phyloP scores from a whole-genome alignment of 1,140 invertebrate species.

The Drosophila eugracilis region DNA sequence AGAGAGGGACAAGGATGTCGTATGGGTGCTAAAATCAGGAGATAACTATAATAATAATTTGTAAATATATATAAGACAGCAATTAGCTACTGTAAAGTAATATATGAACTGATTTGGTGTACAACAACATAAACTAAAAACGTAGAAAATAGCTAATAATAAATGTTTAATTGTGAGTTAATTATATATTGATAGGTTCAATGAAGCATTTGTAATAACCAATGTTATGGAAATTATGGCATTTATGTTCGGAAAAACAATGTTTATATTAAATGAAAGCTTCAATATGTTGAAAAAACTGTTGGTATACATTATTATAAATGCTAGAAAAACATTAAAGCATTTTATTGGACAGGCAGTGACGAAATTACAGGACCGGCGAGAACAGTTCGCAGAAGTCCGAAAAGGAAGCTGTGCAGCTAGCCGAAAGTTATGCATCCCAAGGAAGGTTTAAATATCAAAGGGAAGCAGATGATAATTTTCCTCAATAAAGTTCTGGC shows the following conservation, averaged over 20 bases:
- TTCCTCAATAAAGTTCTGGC: slow-evolving; percentile 46
- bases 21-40: neutral
- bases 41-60: no score
- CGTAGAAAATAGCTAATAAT: no score
- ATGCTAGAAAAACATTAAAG: neutral
- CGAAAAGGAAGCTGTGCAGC: slow-evolving; percentile 24
- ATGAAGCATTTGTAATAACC: no score
- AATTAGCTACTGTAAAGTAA: no score
- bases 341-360: slow-evolving; percentile 1
- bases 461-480: slow-evolving; percentile 51
- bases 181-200: no score
- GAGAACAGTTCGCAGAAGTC: slow-evolving; percentile 1
- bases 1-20: slow-evolving; percentile 3
- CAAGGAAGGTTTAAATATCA: slow-evolving; percentile 53
- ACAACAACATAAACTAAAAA: no score
- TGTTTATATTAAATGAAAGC: neutral
- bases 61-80: no score
- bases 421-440: slow-evolving; percentile 41
- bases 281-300: neutral
- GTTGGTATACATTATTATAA: neutral
- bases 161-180: no score
- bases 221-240: no score
- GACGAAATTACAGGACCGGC: slow-evolving; percentile 15
- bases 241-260: neutral
- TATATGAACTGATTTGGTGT: no score